phyloP scores from a whole-genome alignment of 2,888 invertebrate species.

The Dichetophora obliterata region DNA sequence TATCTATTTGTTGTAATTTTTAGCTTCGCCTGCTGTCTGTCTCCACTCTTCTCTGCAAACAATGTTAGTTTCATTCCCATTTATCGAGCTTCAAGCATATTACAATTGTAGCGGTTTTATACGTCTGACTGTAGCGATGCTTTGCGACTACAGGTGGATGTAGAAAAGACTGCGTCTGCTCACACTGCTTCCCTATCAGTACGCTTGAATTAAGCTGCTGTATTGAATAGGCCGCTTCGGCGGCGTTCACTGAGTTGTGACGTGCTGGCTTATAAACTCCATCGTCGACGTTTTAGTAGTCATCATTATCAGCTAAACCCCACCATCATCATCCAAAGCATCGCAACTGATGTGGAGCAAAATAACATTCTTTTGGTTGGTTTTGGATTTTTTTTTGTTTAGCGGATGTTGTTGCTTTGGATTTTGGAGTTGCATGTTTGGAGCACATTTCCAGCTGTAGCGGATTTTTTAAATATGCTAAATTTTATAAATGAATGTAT shows the following conservation, averaged over 20 bases:
- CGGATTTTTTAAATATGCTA: neutral
- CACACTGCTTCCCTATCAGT: slow-evolving; percentile 30
- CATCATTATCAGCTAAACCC: slow-evolving; percentile 4
- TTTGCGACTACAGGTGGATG: slow-evolving; percentile 9
- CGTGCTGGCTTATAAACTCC: slow-evolving; percentile 61
- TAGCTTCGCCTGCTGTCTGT: neutral
- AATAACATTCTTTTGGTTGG: slow-evolving; percentile 1
- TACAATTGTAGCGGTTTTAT: slow-evolving; percentile 56
- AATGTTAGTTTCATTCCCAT: slow-evolving; percentile 32
- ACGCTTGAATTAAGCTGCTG: slow-evolving; percentile 58
- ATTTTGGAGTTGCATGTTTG: slow-evolving; percentile 12
- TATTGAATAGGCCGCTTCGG: slow-evolving; percentile 38
- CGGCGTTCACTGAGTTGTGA: slow-evolving; percentile 61
- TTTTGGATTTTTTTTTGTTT: neutral
- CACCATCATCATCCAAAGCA: slow-evolving; percentile 4
- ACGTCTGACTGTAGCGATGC: neutral
- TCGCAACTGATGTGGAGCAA: slow-evolving; percentile 19
- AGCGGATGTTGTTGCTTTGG: neutral
- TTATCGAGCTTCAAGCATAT: slow-evolving; percentile 47
- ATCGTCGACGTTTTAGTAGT: slow-evolving; percentile 35
- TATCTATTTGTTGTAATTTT: neutral
- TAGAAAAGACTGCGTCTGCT: neutral
- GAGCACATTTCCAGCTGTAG: slow-evolving; percentile 1
- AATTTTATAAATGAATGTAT: too few species aligned
- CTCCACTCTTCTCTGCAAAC: neutral